Conservation (phyloP, 2,888 invertebrate species). For the Cerceris rybyensis region DNA sequence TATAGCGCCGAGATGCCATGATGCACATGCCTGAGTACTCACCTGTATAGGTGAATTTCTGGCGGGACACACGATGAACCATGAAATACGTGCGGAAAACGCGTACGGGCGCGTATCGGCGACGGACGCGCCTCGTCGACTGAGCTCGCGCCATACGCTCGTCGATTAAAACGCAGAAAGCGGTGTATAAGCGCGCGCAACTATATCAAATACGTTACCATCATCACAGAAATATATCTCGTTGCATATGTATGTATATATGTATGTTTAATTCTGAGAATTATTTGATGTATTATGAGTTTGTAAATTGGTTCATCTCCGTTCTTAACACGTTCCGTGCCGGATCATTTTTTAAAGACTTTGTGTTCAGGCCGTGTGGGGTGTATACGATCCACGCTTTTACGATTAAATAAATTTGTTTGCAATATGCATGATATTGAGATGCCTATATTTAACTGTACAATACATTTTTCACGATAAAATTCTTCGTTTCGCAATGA, state of each 20-base stretch:
- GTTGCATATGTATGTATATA: slow-evolving; percentile 4
- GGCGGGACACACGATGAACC: slow-evolving; percentile 33
- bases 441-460: too few species aligned
- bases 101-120: slow-evolving; percentile 31
- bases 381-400: too few species aligned
- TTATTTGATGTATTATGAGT: neutral
- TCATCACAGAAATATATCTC: neutral
- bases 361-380: too few species aligned
- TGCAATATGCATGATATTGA: too few species aligned
- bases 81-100: slow-evolving; percentile 12
- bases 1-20: neutral
- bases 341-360: too few species aligned
- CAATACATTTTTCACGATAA: too few species aligned
- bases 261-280: neutral
- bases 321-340: too few species aligned
- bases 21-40: slow-evolving; percentile 41
- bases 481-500: too few species aligned
- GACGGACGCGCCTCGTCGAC: slow-evolving; percentile 69
- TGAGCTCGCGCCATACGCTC: slow-evolving; percentile 66
- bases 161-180: slow-evolving; percentile 65
- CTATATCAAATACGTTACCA: slow-evolving; percentile 36
- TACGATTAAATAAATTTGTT: too few species aligned
- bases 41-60: slow-evolving; percentile 47
- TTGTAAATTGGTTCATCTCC: too few species aligned
- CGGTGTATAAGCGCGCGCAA: slow-evolving; percentile 69